Conservation (phyloP, 2,888 invertebrate genomes). For the Melikaiella ostensackeni region DNA sequence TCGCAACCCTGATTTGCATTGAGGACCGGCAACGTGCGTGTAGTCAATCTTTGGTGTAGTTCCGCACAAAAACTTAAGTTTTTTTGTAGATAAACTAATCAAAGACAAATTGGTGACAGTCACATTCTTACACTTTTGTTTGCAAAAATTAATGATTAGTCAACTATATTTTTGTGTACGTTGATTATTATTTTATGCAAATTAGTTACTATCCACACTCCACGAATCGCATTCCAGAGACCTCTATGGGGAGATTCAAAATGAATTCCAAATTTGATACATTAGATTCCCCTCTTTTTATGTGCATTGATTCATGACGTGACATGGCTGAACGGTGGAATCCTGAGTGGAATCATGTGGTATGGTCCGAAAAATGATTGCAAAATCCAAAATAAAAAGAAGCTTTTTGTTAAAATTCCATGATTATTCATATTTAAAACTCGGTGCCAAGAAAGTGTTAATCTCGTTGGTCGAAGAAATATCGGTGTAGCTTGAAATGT, state of each 20-base stretch:
- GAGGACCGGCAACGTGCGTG: too few species aligned
- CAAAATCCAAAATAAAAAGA: not conserved
- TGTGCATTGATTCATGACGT: slow-evolving; percentile 30
- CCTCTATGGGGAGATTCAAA: slow-evolving; percentile 13
- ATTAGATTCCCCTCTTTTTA: slow-evolving; percentile 35
- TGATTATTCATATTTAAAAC: slow-evolving; percentile 1
- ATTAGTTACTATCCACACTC: too few species aligned
- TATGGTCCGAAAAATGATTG: not conserved
- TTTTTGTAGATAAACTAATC: too few species aligned
- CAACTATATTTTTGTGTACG: too few species aligned
- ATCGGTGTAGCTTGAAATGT: slow-evolving; percentile 37
- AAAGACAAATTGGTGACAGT: too few species aligned
- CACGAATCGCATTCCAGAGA: not conserved
- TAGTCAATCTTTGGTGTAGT: too few species aligned
- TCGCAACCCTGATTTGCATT: too few species aligned
- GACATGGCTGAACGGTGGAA: slow-evolving; percentile 18
- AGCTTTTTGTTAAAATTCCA: slow-evolving; percentile 16
- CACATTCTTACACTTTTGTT: too few species aligned
- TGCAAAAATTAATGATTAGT: too few species aligned
- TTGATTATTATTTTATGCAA: too few species aligned
- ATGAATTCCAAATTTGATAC: slow-evolving; percentile 33
- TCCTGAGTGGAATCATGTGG: not conserved
- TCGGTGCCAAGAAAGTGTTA: slow-evolving; percentile 6
- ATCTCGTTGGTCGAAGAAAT: not conserved
- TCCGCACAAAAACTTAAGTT: too few species aligned